Evolutionary conservation across 2,888 invertebrate species (phyloP), one percentile per base, ranked within the genome.

Genomic region (Diploptera punctata): DNA sequence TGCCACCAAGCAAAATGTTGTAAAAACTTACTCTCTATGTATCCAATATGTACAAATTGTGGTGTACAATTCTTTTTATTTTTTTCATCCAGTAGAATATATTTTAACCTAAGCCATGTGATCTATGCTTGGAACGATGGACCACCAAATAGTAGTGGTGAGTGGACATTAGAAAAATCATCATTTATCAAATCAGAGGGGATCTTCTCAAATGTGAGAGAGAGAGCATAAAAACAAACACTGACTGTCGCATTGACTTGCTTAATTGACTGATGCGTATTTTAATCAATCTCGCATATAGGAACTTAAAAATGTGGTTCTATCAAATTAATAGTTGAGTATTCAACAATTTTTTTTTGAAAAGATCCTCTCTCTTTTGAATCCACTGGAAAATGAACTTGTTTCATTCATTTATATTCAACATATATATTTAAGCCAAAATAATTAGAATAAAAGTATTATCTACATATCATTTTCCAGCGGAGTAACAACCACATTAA

Each of bases 401-500:
- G n/a, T n/a, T n/a, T 9, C 19, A 19, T 38, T 33, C 43, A 44
- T 44, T 65, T 3, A n/a, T n/a, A 21, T 52, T 52, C 29, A 18
- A 54, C 13, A 52, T 13, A 47, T 57, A 67, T 71, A 67, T 67
- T 43, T 67, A 73, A 62, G 68, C 68, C 74, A 74, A 71, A 74
- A 71, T 71, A 71, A 71, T 62, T 49, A 52, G 65, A 21, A 69
- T 72, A 61, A 68, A 73, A 71, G 54, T 68, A 70, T 68, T 60
- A 70, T 73, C 47, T 74, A 70, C 70, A 75, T 69, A 70, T 73
- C 73, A 73, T 73, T 73, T 76, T 70, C 75, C 75, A 75, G 74
- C 74, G 75, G 73, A 75, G 72, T 68, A 70, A 73, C 74, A 74
- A 74, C 72, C 75, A 76, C 75, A 75, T 76, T 75, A 71, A 75